Base-by-base conservation (phyloP, 2,888 invertebrate genomes). In the Ectemnius cavifrons region DNA sequence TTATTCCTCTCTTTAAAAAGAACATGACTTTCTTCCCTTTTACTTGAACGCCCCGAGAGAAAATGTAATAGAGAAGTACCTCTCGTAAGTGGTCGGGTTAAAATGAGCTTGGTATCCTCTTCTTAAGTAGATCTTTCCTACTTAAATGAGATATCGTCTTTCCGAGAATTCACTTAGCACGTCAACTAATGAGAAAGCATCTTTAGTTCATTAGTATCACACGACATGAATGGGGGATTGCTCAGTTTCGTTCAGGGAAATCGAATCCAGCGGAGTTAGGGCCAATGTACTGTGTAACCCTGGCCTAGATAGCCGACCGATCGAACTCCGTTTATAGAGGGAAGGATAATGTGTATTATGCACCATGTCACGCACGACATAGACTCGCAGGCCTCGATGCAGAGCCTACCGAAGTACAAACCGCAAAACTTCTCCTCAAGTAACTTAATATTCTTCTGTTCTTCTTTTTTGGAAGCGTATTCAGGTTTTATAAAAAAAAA, bases 281-380 rank as follows among this genome's bases (percentile, higher is more conserved):
- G 65, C 66, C 77, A 75, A 75, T 68, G 77, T 68, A 70, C 72
- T 57, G 68, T 72, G 75, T 72, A 76, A 75, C 63, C 63, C 63
- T 63, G 77, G 72, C 68, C 75, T 75, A 72, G 75, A 76, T 77
- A 72, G 52, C 66, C 75, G 71, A 4, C 75, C 75, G 77, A 75
- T 76, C 77, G 77, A 52, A 52, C 8, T 72, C 49, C 75, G 72
- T 75, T 77, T 75, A 77, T 70, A 76, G 63, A 61, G 46, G 75
- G 57, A 61, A 61, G 64, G 74, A 75, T 77, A 77, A 77, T 75
- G 72, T 72, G 77, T 76, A 76, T 76, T 77, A 75, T 75, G 66
- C 75, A 65, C 8, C 60, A 58, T 65, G 71, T 75, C 77, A 64
- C 52, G 72, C 66, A 58, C 68, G 72, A 77, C n/a, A 47, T 71